Conservation (phyloP, 2,797 vertebrate species). For the Platalea minor region DNA sequence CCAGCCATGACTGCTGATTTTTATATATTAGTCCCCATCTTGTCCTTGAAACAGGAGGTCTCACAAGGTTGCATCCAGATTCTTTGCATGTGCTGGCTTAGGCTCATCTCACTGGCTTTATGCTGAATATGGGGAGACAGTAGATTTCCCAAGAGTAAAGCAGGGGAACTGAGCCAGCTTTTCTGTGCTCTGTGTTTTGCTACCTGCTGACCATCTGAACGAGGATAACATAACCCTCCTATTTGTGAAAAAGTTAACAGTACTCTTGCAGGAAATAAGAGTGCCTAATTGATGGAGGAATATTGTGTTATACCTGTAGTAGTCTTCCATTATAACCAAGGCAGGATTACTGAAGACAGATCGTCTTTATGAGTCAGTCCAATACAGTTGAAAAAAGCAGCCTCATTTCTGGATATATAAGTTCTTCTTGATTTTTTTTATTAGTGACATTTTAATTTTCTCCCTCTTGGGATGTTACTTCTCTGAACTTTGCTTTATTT, state of each 20-base stretch:
- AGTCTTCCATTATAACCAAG: neutral
- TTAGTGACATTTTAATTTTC: neutral
- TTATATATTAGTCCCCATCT: neutral
- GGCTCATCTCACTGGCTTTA: neutral
- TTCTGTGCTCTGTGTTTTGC: neutral
- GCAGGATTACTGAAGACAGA: neutral
- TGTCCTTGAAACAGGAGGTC: conserved; percentile 1
- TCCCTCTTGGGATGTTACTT: neutral
- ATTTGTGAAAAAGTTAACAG: neutral
- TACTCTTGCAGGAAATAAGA: neutral
- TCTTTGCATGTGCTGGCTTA: neutral
- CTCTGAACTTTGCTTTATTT: neutral
- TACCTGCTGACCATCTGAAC: neutral
- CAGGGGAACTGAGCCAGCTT: neutral
- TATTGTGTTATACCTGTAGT: neutral
- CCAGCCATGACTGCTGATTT: neutral
- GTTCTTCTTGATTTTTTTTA: neutral
- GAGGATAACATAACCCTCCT: neutral
- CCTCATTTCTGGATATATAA: neutral
- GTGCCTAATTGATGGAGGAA: neutral
- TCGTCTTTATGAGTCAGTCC: neutral
- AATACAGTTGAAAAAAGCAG: neutral
- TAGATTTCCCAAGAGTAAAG: neutral
- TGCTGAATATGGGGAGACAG: neutral
- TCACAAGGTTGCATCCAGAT: neutral